These are phyloP conservation scores for Keiferia lycopersicella DNA, from an alignment of 2,888 invertebrate species.

Conservation along the genomic window DNA sequence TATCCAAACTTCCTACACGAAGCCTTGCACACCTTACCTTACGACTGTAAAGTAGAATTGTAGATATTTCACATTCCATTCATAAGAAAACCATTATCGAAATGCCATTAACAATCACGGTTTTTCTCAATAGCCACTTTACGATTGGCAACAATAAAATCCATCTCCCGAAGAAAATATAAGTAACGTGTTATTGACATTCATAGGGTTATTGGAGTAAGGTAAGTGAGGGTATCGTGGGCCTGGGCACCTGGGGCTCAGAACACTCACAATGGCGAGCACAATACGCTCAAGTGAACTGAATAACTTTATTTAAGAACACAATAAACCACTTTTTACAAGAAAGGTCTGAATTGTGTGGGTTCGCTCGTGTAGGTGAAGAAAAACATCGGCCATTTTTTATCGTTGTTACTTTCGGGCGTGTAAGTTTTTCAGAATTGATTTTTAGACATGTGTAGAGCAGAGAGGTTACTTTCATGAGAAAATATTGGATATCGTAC, in stretches of 20 bases:
- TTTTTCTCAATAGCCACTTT: conserved; percentile 39
- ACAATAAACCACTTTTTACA: conserved; percentile 78
- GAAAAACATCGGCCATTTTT: conserved; percentile 47
- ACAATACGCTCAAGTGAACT: conserved; percentile 70
- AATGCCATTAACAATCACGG: conserved; percentile 12
- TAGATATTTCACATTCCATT: neutral
- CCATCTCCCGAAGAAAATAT: conserved; percentile 58
- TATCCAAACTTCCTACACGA: neutral
- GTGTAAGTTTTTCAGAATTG: conserved; percentile 13
- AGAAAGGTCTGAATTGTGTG: conserved; percentile 63
- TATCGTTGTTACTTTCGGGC: conserved; percentile 25
- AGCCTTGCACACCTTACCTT: no score
- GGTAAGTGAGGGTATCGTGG: conserved; percentile 57
- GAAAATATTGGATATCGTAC: no score
- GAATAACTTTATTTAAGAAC: conserved; percentile 79
- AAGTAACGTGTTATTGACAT: conserved; percentile 75
- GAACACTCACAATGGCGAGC: conserved; percentile 58
- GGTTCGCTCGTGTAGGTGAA: conserved; percentile 47
- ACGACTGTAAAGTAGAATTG: neutral
- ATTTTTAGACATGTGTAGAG: neutral
- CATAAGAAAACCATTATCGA: neutral
- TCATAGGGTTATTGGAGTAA: conserved; percentile 70
- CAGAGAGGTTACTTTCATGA: no score
- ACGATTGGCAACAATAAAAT: conserved; percentile 56
- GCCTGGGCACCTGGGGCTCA: conserved; percentile 56